Evolutionary conservation across 2,797 vertebrate species (phyloP), one percentile per base, ranked within the genome.

Genomic region (Protonibea diacanthus): DNA sequence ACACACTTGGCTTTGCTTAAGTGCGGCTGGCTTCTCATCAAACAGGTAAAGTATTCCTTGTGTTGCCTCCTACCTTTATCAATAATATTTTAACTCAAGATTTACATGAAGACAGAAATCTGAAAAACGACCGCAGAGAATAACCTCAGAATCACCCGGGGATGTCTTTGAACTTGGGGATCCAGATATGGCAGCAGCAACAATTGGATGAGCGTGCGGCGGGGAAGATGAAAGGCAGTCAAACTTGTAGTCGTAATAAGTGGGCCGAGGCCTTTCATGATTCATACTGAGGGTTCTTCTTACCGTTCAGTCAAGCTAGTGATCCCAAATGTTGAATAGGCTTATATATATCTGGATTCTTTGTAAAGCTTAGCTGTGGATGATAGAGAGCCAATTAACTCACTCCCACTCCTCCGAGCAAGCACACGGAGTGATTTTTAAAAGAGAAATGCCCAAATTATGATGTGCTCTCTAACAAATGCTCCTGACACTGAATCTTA

Each of bases 181-280:
- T 90, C 63, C 80, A 81, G 87, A 87, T 87, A 89, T 77, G 87
- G 80, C 82, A 76, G 83, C 74, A 52, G 76, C 78, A 89, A 84
- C 88, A 91, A 87, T 85, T 84, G 86, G 84, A 89, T 87, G 86
- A 90, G 71, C 55, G 15, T 2, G 65, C 84, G 63, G 44, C 67
- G 55, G 75, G 56, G 73, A 82, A 87, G 91, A 93, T 92, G 89
- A 91, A 93, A 93, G 89, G 76, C 82, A 85, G 78, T 86, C 85
- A 84, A 83, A 85, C 81, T 86, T 80, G 90, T 85, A 83, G 89
- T 89, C 44, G 77, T 85, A 90, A 85, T 90, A 89, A 92, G 86
- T 86, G 88, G 85, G 85, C 74, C 47, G 84, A 88, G 76, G 83
- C 81, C 83, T 87, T 91, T 91, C 81, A 88, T 89, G 87, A 89